These are phyloP conservation scores for Laothoe populi DNA, from an alignment of 2,888 invertebrate genomes.

Conservation along the genomic window DNA sequence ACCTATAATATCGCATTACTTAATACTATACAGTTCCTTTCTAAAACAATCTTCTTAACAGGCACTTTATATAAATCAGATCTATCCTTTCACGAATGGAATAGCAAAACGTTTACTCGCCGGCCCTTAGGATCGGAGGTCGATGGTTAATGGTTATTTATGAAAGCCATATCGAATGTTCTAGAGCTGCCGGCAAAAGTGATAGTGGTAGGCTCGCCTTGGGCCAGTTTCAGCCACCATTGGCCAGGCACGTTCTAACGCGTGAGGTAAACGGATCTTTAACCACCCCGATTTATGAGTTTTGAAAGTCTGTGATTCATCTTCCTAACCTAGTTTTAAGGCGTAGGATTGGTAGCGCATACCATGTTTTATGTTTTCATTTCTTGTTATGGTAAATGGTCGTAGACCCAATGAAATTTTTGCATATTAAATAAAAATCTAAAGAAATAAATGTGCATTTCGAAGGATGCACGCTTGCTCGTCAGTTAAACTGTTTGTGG, in stretches of 20 bases:
- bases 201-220: constrained; percentile 51
- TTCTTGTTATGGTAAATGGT: too few relatives aligned
- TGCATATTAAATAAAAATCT: too few relatives aligned
- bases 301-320: constrained; percentile 11
- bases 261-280: constrained; percentile 17
- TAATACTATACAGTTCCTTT: constrained; percentile 6
- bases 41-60: constrained; percentile 11
- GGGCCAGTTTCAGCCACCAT: constrained; percentile 46
- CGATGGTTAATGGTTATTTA: constrained; percentile 30
- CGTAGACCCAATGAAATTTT: too few relatives aligned
- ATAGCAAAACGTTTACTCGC: constrained; percentile 17
- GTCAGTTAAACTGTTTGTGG: too few relatives aligned
- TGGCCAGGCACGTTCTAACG: constrained; percentile 30
- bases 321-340: neutral
- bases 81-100: constrained; percentile 13
- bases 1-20: neutral
- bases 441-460: too few relatives aligned
- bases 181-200: constrained; percentile 46
- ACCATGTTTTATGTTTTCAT: too few relatives aligned
- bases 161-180: constrained; percentile 37
- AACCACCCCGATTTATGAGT: neutral
- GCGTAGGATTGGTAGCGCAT: neutral
- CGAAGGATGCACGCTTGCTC: too few relatives aligned
- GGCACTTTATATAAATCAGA: constrained; percentile 1
- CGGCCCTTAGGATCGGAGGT: constrained; percentile 23